A percentile compares a stretch with the other conserved stretches of the same genome.
Evolutionary conservation across 2,113 vertebrate species (phyloP).

Genomic region (Dasypus novemcinctus): DNA sequence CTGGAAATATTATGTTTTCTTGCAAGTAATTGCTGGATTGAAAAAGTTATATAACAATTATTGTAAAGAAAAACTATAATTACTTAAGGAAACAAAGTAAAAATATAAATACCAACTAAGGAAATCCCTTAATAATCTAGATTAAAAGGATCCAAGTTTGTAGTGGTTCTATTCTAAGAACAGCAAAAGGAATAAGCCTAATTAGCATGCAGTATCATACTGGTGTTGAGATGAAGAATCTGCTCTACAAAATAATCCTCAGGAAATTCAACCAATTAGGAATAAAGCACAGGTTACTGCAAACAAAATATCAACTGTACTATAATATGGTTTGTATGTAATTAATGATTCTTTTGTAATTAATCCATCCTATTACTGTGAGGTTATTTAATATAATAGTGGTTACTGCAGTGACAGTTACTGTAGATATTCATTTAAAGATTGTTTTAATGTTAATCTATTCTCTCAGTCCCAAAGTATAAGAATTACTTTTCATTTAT

Average conservation of each 20-base stretch:
- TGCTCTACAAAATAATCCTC: constrained; percentile 8
- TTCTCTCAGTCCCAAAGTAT: background rate
- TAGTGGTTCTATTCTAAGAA: constrained; percentile 29
- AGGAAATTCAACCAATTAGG: background rate
- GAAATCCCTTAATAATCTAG: background rate
- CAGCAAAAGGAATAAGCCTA: constrained; percentile 3
- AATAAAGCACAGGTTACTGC: background rate
- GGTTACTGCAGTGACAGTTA: background rate
- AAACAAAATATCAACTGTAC: background rate
- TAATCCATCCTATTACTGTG: background rate
- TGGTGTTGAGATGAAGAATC: background rate
- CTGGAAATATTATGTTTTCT: background rate
- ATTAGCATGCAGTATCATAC: background rate
- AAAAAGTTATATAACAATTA: background rate
- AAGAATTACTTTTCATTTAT: background rate
- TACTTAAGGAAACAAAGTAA: background rate
- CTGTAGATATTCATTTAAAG: constrained; percentile 23
- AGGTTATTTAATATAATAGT: background rate
- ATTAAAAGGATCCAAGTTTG: background rate
- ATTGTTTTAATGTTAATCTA: background rate
- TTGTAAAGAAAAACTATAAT: background rate
- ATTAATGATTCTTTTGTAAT: constrained; percentile 15
- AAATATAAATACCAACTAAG: background rate
- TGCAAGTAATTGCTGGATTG: background rate
- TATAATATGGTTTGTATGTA: background rate